Evolutionary conservation across 92 coral and sea anemone genomes (phyloP), one percentile per base, ranked within the genome.

Genomic region (Plumapathes pennacea): DNA sequence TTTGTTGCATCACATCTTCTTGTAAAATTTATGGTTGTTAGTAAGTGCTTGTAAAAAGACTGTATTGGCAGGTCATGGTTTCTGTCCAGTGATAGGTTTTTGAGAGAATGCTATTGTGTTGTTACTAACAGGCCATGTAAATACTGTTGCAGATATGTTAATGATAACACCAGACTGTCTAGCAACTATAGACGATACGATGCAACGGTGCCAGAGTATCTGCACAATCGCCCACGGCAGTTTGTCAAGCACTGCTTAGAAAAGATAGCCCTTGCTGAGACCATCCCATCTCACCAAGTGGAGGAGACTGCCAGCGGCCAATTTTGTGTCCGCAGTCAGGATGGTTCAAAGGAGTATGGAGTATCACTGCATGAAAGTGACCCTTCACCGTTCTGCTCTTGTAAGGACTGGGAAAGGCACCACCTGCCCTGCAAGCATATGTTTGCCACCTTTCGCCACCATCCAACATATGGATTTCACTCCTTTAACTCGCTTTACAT

Each of bases 151-250:
- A 54, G 61, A 13, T 29, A 54, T 29, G 13, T 31, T 2, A 45
- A 29, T 10, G 28, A 42, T 12, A 71, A 71, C 25, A 41, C 20
- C 32, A 49, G 72, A 24, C 47, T 28, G 36, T 36, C 72, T 11
- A 38, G 50, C 4, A 38, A 30, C 20, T 69, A 23, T 49, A 44
- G 54, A 33, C 30, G 38, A 20, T 69, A 69, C 67, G 50, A 74
- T 25, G 42, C 12, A 4, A 42, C 51, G 22, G 60, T 74, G 18
- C 81, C 81, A 14, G 36, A 54, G 38, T 72, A 54, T 50, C 61
- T 72, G 36, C 80, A 72, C 52, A 64, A 73, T 53, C 54, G 74
- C 27, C 81, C 66, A 28, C 49, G 53, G 25, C 40, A 51, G 32
- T 30, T 73, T 15, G 50, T 73, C 1, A 32, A 28, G 10, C 81